Evolutionary conservation across 2,888 invertebrate genomes (phyloP), one percentile per base, ranked within the genome.

Genomic region (Drosophila prolongata): DNA sequence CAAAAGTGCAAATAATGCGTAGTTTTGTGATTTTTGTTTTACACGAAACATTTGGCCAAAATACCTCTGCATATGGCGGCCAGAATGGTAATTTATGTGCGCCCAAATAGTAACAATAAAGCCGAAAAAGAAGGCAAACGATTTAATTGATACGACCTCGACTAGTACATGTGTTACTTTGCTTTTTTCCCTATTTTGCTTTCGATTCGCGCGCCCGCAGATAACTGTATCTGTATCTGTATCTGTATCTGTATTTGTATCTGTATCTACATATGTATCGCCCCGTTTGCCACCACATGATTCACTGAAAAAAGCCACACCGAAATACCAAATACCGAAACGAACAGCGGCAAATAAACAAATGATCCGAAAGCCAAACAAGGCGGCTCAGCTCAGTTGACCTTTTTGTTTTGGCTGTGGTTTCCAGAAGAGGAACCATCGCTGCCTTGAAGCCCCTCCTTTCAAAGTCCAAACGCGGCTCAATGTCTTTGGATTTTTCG

Each of bases 111-210:
- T 42, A 52, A 43, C 14, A 35, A 52, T 19, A 70, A 50, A 42
- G 47, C 30, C 30, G n/a, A 44, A 37, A 16, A 16, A 13, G 27
- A 50, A 40, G 43, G 35, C 30, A 49, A 37, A 14, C 62, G 42
- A 70, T 69, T 72, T 78, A 81, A 83, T 80, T 78, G 81, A 77
- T 78, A 64, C 68, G 75, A 61, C 83, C 81, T 77, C 79, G 75
- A 61, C 42, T 50, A 75, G 35, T 50, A 49, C 76, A 71, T 60
- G 60, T 66, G 54, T 67, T 65, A 55, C 65, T 19, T 56, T 56
- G 67, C 66, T 46, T 56, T 50, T 14, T 47, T 47, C 14, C 5
- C 10, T 10, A 11, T 43, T 40, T 46, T 3, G 44, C 27, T n/a
- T 24, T 44, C 8, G 30, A 44, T 61, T 38, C 38, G 16, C 40